Evolutionary conservation across 1,140 invertebrate genomes (phyloP).

Genomic region (Drosophila guanche): DNA sequence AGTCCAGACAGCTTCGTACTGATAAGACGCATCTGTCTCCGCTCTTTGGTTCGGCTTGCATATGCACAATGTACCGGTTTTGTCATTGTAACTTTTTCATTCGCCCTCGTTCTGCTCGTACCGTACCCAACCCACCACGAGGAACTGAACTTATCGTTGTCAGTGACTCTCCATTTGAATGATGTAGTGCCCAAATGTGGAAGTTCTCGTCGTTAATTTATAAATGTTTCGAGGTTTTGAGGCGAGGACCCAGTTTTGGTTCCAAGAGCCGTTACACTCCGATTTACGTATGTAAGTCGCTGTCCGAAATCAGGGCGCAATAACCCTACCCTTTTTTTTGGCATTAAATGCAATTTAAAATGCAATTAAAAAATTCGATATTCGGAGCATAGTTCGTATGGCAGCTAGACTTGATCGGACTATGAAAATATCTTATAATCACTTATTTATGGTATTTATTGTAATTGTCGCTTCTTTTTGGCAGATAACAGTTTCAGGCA

Average conservation of each 20-base stretch:
- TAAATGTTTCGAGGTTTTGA: conserved; percentile 5
- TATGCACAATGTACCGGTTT: conserved; percentile 7
- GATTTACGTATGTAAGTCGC: conserved; percentile 26
- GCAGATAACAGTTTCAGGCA: no score
- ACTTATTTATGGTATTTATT: no score
- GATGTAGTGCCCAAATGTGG: conserved; percentile 24
- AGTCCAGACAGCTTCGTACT: conserved; percentile 1
- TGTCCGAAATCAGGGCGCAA: conserved; percentile 18
- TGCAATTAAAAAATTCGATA: no score
- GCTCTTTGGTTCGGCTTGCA: neutral
- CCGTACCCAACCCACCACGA: no score
- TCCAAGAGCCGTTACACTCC: conserved; percentile 2
- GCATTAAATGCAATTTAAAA: no score
- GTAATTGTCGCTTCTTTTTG: no score
- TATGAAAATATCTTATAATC: no score
- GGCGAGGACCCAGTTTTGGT: conserved; percentile 6
- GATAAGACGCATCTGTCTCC: conserved; percentile 24
- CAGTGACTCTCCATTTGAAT: conserved; percentile 19
- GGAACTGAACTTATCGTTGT: neutral
- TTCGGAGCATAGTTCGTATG: no score
- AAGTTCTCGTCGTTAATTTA: conserved; percentile 19
- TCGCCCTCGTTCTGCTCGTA: conserved; percentile 19
- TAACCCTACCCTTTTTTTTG: conserved; percentile 12
- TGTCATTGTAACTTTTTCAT: conserved; percentile 21
- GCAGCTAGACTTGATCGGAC: no score